These are phyloP conservation scores for Anguilla megastoma DNA, from an alignment of 2,797 vertebrate genomes.

Conservation along the genomic window DNA sequence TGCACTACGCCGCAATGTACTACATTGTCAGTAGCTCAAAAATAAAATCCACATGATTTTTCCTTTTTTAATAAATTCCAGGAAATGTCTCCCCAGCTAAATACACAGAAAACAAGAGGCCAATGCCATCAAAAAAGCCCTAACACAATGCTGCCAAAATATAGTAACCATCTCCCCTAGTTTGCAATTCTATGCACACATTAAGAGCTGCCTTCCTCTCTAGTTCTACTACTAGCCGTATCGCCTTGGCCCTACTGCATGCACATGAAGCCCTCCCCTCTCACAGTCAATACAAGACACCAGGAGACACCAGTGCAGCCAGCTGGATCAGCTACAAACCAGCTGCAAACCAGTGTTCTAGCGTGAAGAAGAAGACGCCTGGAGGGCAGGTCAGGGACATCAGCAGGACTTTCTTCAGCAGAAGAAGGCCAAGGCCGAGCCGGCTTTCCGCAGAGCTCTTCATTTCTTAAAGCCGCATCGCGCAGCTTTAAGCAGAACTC, in stretches of 20 bases:
- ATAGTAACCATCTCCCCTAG: neutral
- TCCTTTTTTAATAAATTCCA: neutral
- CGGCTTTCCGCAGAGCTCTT: constrained; percentile 8
- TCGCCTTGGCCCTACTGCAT: neutral
- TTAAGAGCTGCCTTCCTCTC: neutral
- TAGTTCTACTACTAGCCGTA: neutral
- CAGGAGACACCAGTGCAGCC: too few species aligned
- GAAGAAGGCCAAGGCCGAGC: constrained; percentile 21
- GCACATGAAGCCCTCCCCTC: too few species aligned
- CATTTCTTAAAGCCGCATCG: constrained; percentile 31
- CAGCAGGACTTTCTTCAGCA: neutral
- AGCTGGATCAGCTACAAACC: neutral
- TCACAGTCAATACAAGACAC: neutral
- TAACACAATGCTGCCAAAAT: neutral
- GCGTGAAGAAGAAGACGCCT: neutral
- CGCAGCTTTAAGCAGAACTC: constrained; percentile 1
- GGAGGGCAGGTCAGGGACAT: neutral
- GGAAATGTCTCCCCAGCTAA: neutral
- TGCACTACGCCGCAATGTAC: too few species aligned
- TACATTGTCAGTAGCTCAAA: too few species aligned
- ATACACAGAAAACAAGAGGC: neutral
- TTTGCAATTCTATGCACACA: neutral
- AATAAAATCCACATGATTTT: neutral
- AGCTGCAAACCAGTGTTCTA: neutral
- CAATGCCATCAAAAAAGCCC: neutral